Percentiles rank a stretch among this genome's conserved stretches.
These are phyloP conservation scores for Gobio occitaniae DNA, from an alignment of 2,797 vertebrate genomes.

Conservation along the genomic window DNA sequence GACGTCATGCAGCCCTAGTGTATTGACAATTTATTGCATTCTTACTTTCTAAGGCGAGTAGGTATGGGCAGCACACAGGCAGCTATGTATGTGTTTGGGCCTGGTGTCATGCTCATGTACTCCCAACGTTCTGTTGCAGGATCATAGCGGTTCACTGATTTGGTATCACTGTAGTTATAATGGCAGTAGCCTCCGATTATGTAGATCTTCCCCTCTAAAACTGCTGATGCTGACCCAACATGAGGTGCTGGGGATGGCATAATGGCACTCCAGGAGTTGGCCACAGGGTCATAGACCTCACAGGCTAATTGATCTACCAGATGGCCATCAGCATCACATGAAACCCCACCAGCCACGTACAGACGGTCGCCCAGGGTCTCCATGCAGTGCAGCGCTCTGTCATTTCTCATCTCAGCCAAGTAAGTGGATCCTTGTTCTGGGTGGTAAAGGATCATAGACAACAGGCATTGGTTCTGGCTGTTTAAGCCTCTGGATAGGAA, in stretches of 20 bases:
- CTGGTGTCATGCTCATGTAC: conserved; percentile 73
- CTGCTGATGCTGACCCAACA: conserved; percentile 74
- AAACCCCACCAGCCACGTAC: conserved; percentile 61
- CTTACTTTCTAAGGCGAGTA: conserved; percentile 64
- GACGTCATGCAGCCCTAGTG: not conserved
- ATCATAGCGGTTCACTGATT: conserved; percentile 76
- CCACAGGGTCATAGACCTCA: conserved; percentile 59
- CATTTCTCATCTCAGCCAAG: conserved; percentile 54
- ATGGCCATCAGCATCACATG: conserved; percentile 6
- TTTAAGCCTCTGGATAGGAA: conserved; percentile 66
- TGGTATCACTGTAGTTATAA: conserved; percentile 74
- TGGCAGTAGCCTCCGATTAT: conserved; percentile 79
- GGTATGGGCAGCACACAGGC: conserved; percentile 75
- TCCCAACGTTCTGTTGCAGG: conserved; percentile 70
- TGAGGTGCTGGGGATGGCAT: conserved; percentile 69
- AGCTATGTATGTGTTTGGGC: conserved; percentile 72
- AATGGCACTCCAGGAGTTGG: conserved; percentile 68
- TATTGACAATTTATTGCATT: not conserved
- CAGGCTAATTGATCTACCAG: conserved; percentile 60
- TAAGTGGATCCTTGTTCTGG: conserved; percentile 59
- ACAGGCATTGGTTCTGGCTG: conserved; percentile 56
- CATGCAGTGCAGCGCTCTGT: conserved; percentile 63
- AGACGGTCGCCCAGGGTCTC: conserved; percentile 55
- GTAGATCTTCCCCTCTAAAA: conserved; percentile 78
- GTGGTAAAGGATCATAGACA: conserved; percentile 63